Conservation (phyloP, 2,797 vertebrate species). For the Karalla daura region DNA sequence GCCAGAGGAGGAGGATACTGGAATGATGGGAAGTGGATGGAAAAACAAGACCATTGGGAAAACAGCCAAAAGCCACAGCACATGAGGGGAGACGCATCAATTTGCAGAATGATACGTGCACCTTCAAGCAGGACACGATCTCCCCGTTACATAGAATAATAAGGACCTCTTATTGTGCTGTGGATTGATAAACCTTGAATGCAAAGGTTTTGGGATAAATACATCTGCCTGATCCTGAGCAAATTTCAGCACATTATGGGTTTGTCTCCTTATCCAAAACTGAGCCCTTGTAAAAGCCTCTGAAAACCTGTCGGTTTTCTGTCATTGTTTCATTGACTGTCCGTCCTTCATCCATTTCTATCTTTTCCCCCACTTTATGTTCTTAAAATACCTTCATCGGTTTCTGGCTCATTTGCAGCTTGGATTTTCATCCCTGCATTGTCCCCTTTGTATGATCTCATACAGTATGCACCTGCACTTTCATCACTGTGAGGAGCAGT, state of each 20-base stretch:
- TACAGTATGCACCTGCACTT: background rate
- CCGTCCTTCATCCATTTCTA: background rate
- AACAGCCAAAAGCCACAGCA: conserved; percentile 19
- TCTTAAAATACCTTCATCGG: background rate
- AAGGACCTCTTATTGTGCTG: background rate
- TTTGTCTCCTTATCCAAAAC: background rate
- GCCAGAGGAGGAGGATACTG: conserved; percentile 10
- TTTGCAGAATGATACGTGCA: conserved; percentile 23
- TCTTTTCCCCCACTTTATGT: background rate
- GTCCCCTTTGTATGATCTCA: background rate
- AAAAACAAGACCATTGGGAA: conserved; percentile 1
- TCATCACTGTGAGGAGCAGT: background rate
- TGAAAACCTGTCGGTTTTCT: background rate
- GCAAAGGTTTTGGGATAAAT: too few relatives aligned
- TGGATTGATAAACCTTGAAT: too few relatives aligned
- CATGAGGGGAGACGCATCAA: conserved; percentile 27
- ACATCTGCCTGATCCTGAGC: too few relatives aligned
- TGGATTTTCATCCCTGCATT: background rate
- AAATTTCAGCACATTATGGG: background rate
- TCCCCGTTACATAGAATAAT: too few relatives aligned
- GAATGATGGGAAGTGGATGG: conserved; percentile 44
- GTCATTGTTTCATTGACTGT: background rate
- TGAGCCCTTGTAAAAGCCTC: background rate
- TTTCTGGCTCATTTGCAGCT: conserved; percentile 1
- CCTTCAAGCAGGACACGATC: too few relatives aligned